phyloP scores from a whole-genome alignment of 2,797 vertebrate species.

The Malacoraja senta region DNA sequence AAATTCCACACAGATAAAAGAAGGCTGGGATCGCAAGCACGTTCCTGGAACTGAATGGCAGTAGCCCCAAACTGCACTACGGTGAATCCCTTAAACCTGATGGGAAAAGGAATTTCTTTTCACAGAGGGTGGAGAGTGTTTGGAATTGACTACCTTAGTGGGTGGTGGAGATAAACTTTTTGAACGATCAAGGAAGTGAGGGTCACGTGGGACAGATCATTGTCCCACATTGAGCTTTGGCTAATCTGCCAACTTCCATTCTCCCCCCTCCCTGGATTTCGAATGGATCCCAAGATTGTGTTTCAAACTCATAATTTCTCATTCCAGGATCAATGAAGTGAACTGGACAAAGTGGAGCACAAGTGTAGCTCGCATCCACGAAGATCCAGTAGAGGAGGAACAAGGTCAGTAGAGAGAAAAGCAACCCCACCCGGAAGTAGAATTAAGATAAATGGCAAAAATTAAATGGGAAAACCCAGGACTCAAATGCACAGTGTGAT shows the following conservation, averaged over 20 bases:
- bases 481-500: background rate
- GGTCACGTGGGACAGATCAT: background rate
- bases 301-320: background rate
- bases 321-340: constrained; percentile 80
- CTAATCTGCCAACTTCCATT: background rate
- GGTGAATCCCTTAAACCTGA: no score
- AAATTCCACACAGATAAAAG: no score
- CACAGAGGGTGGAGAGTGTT: no score
- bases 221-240: background rate
- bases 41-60: no score
- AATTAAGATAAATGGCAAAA: background rate
- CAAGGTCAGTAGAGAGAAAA: constrained; percentile 40
- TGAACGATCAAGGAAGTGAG: background rate
- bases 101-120: no score
- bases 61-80: no score
- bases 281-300: no score
- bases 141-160: background rate
- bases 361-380: constrained; percentile 78
- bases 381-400: constrained; percentile 73
- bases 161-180: background rate
- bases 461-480: background rate
- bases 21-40: no score
- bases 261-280: no score
- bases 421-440: background rate
- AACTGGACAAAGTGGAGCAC: constrained; percentile 97